Conservation (phyloP, 2,888 invertebrate genomes). For the Aphodius sticticus region DNA sequence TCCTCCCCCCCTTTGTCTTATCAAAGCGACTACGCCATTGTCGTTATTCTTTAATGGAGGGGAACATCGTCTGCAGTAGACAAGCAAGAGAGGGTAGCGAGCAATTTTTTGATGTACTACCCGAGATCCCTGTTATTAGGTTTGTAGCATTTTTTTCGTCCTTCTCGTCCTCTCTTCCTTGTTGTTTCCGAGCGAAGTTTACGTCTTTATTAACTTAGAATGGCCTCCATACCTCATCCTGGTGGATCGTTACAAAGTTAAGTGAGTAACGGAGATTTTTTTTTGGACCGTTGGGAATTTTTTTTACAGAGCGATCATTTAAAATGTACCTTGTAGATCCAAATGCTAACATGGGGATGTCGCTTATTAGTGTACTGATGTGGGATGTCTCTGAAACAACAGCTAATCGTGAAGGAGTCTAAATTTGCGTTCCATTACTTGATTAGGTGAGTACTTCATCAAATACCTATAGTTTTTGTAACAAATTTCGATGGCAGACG, state of each 20-base stretch:
- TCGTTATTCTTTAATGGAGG: background rate
- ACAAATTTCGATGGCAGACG: too few species aligned
- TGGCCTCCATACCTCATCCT: background rate
- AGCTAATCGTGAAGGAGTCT: too few species aligned
- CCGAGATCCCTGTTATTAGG: background rate
- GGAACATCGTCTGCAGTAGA: slow-evolving; percentile 4
- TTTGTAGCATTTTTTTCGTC: background rate
- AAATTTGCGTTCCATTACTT: too few species aligned
- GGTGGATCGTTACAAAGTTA: background rate
- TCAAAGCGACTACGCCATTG: background rate
- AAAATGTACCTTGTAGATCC: too few species aligned
- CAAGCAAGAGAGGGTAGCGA: background rate
- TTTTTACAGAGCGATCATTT: too few species aligned
- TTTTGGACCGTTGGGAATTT: too few species aligned
- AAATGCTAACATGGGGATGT: too few species aligned
- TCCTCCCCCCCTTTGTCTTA: background rate
- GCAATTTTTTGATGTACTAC: background rate
- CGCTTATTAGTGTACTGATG: too few species aligned
- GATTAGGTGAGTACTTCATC: too few species aligned
- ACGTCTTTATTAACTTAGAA: background rate
- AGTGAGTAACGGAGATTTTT: too few species aligned
- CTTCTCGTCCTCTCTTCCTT: background rate
- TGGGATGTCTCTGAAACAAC: too few species aligned
- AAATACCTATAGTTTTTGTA: too few species aligned
- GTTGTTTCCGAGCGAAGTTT: background rate